phyloP scores from a whole-genome alignment of 2,113 vertebrate species.

The Siniperca knerii region DNA sequence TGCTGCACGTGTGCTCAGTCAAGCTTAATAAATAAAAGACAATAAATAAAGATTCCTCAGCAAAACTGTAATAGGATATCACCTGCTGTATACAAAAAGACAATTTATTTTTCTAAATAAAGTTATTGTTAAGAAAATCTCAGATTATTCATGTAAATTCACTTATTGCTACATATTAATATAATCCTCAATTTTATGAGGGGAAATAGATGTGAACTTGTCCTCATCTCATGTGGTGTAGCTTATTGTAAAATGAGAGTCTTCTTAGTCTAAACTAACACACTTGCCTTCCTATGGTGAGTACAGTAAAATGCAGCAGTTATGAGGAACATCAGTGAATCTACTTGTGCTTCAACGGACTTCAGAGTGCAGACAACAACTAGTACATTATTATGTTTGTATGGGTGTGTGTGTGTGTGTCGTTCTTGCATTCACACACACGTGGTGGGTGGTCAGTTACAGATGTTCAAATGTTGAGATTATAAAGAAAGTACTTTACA shows the following conservation, averaged over 20 bases:
- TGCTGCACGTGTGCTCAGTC: background rate
- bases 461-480: background rate
- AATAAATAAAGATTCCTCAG: background rate
- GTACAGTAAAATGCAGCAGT: background rate
- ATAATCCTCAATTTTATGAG: background rate
- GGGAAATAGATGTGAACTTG: background rate
- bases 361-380: conserved; percentile 6
- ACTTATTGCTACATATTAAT: background rate
- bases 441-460: background rate
- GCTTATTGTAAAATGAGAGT: conserved; percentile 19
- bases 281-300: background rate
- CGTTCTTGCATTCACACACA: background rate
- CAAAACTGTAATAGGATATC: background rate
- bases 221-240: conserved; percentile 8
- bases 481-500: background rate
- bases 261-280: conserved; percentile 13
- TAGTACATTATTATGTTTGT: conserved; percentile 4
- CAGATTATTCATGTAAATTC: background rate
- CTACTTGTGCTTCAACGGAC: background rate
- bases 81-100: background rate
- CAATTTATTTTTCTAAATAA: background rate
- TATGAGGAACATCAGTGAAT: background rate
- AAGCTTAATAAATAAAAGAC: background rate
- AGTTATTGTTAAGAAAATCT: background rate
- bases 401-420: background rate